phyloP scores from a whole-genome alignment of 1,140 invertebrate genomes.

The Caligus rogercresseyi region DNA sequence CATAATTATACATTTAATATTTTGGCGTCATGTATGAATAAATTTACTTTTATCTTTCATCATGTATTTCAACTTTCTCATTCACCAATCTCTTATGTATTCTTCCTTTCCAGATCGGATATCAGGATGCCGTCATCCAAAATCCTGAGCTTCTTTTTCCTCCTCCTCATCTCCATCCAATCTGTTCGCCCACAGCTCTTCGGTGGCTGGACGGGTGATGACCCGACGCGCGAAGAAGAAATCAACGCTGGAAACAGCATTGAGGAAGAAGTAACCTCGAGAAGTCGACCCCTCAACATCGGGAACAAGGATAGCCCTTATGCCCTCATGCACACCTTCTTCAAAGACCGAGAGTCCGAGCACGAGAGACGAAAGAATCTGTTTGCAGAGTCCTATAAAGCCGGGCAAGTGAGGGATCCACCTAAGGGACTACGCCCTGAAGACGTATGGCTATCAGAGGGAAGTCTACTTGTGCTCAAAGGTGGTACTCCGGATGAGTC shows the following conservation, averaged over 20 bases:
- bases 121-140: neutral
- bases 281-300: slow-evolving; percentile 1
- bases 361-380: neutral
- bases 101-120: neutral
- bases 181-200: neutral
- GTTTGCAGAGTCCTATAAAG: neutral
- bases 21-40: too few species aligned
- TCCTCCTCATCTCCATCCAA: neutral
- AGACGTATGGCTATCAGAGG: slow-evolving; percentile 17
- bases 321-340: slow-evolving; percentile 16
- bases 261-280: neutral
- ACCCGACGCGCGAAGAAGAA: neutral
- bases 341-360: slow-evolving; percentile 6
- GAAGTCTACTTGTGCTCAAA: slow-evolving; percentile 7
- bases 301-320: slow-evolving; percentile 12
- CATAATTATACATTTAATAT: too few species aligned
- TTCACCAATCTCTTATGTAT: too few species aligned
- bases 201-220: neutral
- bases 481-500: slow-evolving; percentile 11
- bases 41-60: too few species aligned
- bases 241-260: neutral
- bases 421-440: neutral
- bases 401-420: neutral
- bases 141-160: neutral
- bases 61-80: too few species aligned